Conservation (phyloP, 2,113 vertebrate species). For the Nothobranchius furzeri region DNA sequence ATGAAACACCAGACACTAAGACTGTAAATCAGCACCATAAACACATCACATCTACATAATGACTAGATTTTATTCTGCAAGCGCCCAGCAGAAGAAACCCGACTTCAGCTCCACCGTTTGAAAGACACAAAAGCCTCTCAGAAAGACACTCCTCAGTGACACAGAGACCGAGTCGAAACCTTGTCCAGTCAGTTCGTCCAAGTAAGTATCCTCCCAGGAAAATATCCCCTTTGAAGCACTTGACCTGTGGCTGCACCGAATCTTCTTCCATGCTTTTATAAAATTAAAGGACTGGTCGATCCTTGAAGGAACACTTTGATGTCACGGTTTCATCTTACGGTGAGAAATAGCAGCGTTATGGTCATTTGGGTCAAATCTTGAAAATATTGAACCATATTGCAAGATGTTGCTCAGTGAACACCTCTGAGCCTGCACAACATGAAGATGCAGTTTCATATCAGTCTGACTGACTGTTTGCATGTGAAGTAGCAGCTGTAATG, state of each 20-base stretch:
- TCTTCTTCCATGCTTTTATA: slow-evolving; percentile 41
- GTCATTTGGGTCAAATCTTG: too few species aligned
- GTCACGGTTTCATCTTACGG: too few species aligned
- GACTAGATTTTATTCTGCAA: not conserved
- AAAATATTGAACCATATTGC: too few species aligned
- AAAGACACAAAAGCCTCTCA: slow-evolving; percentile 22
- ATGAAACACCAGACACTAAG: too few species aligned
- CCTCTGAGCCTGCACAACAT: too few species aligned
- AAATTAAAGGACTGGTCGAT: too few species aligned
- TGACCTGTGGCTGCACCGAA: not conserved
- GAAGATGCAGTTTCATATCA: too few species aligned
- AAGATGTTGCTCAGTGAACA: too few species aligned
- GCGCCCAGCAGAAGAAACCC: not conserved
- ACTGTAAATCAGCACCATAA: not conserved
- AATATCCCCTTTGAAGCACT: slow-evolving; percentile 1
- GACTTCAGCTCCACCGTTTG: slow-evolving; percentile 21
- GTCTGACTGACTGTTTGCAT: too few species aligned
- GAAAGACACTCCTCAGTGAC: slow-evolving; percentile 29
- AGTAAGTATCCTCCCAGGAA: slow-evolving; percentile 33
- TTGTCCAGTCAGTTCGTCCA: slow-evolving; percentile 30
- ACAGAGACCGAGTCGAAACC: slow-evolving; percentile 29
- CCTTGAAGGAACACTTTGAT: too few species aligned
- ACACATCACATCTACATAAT: not conserved
- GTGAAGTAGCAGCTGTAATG: too few species aligned
- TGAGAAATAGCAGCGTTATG: too few species aligned